phyloP scores from a whole-genome alignment of 2,797 vertebrate genomes.

The Myotis daubentonii region DNA sequence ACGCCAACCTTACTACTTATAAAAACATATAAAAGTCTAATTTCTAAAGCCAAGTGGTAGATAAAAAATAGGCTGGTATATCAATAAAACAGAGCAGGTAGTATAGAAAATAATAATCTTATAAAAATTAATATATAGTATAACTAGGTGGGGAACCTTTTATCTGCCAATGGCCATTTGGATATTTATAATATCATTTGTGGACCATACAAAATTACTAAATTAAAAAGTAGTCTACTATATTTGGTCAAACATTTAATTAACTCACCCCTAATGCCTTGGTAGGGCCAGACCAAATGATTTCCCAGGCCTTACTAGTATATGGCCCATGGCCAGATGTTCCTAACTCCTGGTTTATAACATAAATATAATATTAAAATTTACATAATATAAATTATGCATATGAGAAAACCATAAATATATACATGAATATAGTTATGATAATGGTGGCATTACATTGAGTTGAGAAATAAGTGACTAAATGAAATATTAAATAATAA shows the following conservation, averaged over 20 bases:
- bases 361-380: background rate
- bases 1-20: background rate
- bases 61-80: background rate
- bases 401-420: background rate
- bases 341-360: background rate
- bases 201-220: too few species aligned
- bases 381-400: background rate
- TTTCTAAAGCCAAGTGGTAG: background rate
- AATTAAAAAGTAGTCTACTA: too few species aligned
- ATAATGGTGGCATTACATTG: background rate
- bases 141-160: too few species aligned
- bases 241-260: too few species aligned
- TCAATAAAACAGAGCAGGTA: background rate
- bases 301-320: too few species aligned
- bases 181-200: too few species aligned
- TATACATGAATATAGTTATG: background rate
- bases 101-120: background rate
- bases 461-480: background rate
- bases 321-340: too few species aligned
- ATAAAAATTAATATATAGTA: background rate
- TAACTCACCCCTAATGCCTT: too few species aligned
- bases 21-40: background rate
- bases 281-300: too few species aligned
- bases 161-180: too few species aligned
- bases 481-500: conserved; percentile 38